Evolutionary conservation across 2,888 invertebrate genomes (phyloP).

Genomic region (Hemistola chrysoprasaria): DNA sequence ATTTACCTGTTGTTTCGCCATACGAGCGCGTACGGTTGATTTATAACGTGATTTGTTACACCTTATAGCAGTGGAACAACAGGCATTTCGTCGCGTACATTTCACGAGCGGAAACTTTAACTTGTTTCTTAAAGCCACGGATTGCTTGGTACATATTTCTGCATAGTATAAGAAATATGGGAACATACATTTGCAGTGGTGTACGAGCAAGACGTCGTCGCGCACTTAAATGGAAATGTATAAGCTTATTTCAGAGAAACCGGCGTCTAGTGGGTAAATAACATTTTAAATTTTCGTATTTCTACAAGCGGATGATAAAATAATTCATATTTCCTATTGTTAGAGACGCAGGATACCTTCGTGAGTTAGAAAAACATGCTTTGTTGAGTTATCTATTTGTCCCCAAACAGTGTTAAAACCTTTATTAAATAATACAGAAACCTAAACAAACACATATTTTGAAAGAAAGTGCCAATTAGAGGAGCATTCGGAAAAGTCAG

Average conservation of each 20-base stretch:
- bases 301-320: constrained; percentile 13
- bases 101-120: constrained; percentile 20
- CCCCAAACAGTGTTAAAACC: constrained; percentile 6
- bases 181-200: constrained; percentile 20
- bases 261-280: constrained; percentile 20
- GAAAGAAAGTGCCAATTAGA: constrained; percentile 34
- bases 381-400: constrained; percentile 4
- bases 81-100: constrained; percentile 20
- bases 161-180: constrained; percentile 11
- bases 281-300: constrained; percentile 21
- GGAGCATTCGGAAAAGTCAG: constrained; percentile 17
- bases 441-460: constrained; percentile 27
- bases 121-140: constrained; percentile 15
- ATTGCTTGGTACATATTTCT: constrained; percentile 10
- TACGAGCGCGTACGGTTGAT: constrained; percentile 24
- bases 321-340: constrained; percentile 2
- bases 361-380: constrained; percentile 3
- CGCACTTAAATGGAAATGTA: constrained; percentile 25
- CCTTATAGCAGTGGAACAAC: constrained; percentile 15
- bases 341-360: background rate
- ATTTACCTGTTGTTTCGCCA: constrained; percentile 42
- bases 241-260: constrained; percentile 23
- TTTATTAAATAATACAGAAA: constrained; percentile 11
- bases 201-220: constrained; percentile 21
- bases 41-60: constrained; percentile 24